Conservation (phyloP, 2,888 invertebrate genomes). For the Trachelus troglodyta region DNA sequence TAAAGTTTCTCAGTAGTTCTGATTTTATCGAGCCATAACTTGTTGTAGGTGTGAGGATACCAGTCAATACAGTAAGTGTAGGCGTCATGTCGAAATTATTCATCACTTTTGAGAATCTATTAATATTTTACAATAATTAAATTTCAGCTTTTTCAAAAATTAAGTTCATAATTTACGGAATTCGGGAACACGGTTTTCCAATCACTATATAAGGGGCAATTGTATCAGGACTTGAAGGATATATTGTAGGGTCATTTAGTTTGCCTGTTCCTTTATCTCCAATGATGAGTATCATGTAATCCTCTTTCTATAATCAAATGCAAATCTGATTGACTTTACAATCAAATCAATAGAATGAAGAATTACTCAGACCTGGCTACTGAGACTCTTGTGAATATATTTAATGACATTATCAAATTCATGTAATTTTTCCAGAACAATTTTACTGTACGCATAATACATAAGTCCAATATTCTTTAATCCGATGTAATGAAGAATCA, state of each 20-base stretch:
- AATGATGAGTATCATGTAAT: slow-evolving; percentile 11
- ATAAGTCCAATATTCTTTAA: neutral
- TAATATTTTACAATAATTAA: neutral
- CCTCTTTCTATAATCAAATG: slow-evolving; percentile 2
- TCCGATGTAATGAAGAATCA: slow-evolving; percentile 11
- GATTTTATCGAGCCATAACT: neutral
- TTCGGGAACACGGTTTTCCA: neutral
- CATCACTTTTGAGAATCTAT: slow-evolving; percentile 1
- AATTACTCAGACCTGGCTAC: neutral
- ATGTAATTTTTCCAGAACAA: neutral
- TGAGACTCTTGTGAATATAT: neutral
- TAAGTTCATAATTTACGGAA: neutral
- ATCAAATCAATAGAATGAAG: neutral
- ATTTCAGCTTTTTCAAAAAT: neutral
- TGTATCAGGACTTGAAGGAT: neutral
- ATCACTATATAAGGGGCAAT: neutral
- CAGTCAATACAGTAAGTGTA: slow-evolving; percentile 10
- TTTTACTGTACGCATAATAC: neutral
- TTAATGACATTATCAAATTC: slow-evolving; percentile 6
- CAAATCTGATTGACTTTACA: neutral
- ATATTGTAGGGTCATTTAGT: neutral
- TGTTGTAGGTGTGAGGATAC: slow-evolving; percentile 10
- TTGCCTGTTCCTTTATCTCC: slow-evolving; percentile 12
- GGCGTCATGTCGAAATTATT: slow-evolving; percentile 9
- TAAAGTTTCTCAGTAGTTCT: neutral